phyloP scores from a whole-genome alignment of 2,797 vertebrate species.

The Acrossocheilus wenchowensis region DNA sequence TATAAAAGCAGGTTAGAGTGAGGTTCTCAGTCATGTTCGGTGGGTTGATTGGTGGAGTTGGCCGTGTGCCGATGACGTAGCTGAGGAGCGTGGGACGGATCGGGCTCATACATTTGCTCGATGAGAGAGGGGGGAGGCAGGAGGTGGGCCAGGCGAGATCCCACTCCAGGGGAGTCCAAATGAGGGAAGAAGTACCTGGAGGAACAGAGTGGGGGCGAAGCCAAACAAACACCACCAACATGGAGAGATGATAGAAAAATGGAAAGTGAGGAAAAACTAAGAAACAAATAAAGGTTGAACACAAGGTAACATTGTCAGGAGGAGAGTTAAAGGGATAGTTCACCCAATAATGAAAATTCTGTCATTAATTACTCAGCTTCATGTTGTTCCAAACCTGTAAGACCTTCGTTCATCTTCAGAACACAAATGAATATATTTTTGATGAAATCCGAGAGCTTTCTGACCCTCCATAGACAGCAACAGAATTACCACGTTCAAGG shows the following conservation, averaged over 20 bases:
- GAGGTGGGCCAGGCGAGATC: slow-evolving; percentile 90
- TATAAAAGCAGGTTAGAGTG: background rate
- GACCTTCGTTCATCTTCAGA: background rate
- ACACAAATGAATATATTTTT: background rate
- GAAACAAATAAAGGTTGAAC: slow-evolving; percentile 38
- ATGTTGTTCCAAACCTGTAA: background rate
- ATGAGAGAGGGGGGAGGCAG: slow-evolving; percentile 89
- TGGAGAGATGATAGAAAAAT: slow-evolving; percentile 73
- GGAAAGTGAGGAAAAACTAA: slow-evolving; percentile 82
- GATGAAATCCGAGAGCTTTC: background rate
- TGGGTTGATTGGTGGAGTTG: slow-evolving; percentile 34
- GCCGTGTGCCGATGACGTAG: slow-evolving; percentile 78
- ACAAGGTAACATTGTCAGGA: background rate
- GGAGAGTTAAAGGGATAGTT: background rate
- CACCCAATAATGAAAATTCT: background rate
- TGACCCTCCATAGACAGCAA: background rate
- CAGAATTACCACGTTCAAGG: background rate
- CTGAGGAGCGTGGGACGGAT: slow-evolving; percentile 75
- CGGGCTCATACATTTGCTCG: slow-evolving; percentile 88
- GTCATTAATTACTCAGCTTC: background rate
- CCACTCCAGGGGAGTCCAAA: slow-evolving; percentile 90
- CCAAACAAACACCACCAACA: slow-evolving; percentile 42
- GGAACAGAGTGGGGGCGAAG: slow-evolving; percentile 52
- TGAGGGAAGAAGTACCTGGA: slow-evolving; percentile 94
- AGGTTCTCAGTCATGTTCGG: background rate